These are phyloP conservation scores for Pipistrellus nathusii DNA, from an alignment of 2,797 vertebrate species.

Conservation along the genomic window DNA sequence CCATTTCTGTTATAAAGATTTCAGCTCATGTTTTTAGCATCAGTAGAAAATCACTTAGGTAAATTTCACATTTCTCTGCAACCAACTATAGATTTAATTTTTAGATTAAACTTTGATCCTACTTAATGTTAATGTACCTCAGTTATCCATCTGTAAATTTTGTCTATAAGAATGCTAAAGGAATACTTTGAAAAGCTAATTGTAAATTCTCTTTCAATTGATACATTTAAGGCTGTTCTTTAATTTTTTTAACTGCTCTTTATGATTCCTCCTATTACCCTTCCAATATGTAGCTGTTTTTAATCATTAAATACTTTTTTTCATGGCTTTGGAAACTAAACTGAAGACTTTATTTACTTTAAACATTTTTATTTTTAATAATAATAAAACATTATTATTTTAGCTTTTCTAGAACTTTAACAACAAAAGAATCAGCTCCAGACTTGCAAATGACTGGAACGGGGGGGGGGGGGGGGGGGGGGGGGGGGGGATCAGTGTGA, in stretches of 20 bases:
- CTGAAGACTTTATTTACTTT: conserved; percentile 57
- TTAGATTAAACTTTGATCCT: conserved; percentile 77
- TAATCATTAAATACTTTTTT: conserved; percentile 33
- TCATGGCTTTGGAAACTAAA: conserved; percentile 20
- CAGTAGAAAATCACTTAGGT: conserved; percentile 54
- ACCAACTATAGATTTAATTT: conserved; percentile 47
- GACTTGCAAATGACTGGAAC: conserved; percentile 68
- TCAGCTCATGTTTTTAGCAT: conserved; percentile 41
- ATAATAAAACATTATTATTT: too few species aligned
- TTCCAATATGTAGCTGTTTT: conserved; percentile 47
- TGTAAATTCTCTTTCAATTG: conserved; percentile 76
- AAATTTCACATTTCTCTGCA: conserved; percentile 45
- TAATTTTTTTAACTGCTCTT: conserved; percentile 49
- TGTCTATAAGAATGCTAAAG: conserved; percentile 49
- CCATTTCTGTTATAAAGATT: background rate
- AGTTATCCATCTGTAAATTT: conserved; percentile 13
- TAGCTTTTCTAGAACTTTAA: conserved; percentile 66
- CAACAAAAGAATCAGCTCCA: conserved; percentile 55
- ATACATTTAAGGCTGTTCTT: conserved; percentile 68
- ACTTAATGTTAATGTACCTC: conserved; percentile 13
- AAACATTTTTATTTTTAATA: conserved; percentile 63
- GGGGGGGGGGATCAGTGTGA: conserved; percentile 44
- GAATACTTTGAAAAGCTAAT: conserved; percentile 43
- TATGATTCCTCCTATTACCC: conserved; percentile 54
- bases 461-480: conserved; percentile 20